phyloP scores from a whole-genome alignment of 2,113 vertebrate species.

The Oreochromis aureus region DNA sequence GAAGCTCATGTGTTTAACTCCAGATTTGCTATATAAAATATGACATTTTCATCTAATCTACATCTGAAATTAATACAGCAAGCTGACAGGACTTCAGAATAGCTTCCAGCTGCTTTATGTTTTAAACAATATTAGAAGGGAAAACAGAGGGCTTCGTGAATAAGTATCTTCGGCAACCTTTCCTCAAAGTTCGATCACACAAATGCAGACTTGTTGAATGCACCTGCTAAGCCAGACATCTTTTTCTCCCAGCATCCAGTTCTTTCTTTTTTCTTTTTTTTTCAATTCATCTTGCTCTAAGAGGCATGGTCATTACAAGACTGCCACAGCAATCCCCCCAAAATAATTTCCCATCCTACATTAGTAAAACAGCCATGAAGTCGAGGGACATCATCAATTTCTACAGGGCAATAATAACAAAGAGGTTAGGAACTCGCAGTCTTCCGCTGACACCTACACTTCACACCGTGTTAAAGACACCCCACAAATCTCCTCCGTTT shows the following conservation, averaged over 20 bases:
- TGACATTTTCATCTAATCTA: slow-evolving; percentile 21
- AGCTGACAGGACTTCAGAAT: slow-evolving; percentile 1
- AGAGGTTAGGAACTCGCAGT: slow-evolving; percentile 32
- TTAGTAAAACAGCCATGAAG: slow-evolving; percentile 63
- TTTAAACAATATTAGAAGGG: not conserved
- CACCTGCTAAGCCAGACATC: not conserved
- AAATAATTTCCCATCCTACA: slow-evolving; percentile 46
- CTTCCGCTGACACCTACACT: slow-evolving; percentile 38
- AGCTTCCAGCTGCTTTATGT: not conserved
- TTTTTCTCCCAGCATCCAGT: not conserved
- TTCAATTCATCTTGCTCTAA: slow-evolving; percentile 42
- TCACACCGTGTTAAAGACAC: slow-evolving; percentile 48
- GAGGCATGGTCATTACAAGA: slow-evolving; percentile 44
- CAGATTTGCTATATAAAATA: not conserved
- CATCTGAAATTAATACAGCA: slow-evolving; percentile 27
- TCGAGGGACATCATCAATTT: slow-evolving; percentile 57
- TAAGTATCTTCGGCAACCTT: not conserved
- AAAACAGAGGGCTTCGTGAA: slow-evolving; percentile 14
- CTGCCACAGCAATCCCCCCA: slow-evolving; percentile 28
- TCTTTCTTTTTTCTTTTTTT: not conserved
- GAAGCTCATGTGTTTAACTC: slow-evolving; percentile 7
- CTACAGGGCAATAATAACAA: slow-evolving; percentile 57
- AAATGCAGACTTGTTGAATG: slow-evolving; percentile 5
- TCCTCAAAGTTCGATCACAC: slow-evolving; percentile 24
- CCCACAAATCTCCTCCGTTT: not conserved